Conservation (phyloP, 2,888 invertebrate species). For the Melolontha melolontha region DNA sequence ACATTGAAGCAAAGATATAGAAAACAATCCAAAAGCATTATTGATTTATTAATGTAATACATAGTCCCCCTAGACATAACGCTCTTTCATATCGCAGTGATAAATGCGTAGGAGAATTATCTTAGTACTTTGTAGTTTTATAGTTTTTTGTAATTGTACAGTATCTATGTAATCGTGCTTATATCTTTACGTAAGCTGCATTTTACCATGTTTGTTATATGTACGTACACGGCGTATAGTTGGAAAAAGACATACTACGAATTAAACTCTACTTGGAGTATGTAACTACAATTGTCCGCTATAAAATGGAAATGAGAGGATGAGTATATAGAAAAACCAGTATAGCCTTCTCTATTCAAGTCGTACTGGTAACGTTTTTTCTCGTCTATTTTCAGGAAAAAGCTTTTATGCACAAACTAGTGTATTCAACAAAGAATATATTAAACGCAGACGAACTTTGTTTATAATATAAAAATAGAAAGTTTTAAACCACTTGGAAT, state of each 20-base stretch:
- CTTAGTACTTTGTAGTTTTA: no score
- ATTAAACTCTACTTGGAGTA: slow-evolving; percentile 11
- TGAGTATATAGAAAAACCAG: slow-evolving; percentile 8
- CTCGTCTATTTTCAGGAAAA: slow-evolving; percentile 4
- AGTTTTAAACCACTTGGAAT: neutral
- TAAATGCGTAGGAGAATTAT: no score
- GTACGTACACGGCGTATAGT: neutral
- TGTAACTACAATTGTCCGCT: slow-evolving; percentile 9
- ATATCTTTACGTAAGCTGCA: neutral
- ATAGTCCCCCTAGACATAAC: no score
- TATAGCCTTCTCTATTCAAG: neutral
- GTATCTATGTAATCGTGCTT: no score
- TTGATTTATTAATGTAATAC: no score
- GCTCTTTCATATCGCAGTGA: no score
- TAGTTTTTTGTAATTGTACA: no score
- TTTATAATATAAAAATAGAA: no score
- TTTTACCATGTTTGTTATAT: neutral
- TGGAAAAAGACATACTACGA: neutral
- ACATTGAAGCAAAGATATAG: no score
- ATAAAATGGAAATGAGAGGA: slow-evolving; percentile 14
- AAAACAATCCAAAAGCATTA: no score
- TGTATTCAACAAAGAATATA: neutral
- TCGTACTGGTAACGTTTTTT: neutral
- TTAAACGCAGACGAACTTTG: neutral
- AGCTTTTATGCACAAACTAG: slow-evolving; percentile 3